These are phyloP conservation scores for Limosa lapponica DNA, from an alignment of 2,797 vertebrate species.

Conservation along the genomic window DNA sequence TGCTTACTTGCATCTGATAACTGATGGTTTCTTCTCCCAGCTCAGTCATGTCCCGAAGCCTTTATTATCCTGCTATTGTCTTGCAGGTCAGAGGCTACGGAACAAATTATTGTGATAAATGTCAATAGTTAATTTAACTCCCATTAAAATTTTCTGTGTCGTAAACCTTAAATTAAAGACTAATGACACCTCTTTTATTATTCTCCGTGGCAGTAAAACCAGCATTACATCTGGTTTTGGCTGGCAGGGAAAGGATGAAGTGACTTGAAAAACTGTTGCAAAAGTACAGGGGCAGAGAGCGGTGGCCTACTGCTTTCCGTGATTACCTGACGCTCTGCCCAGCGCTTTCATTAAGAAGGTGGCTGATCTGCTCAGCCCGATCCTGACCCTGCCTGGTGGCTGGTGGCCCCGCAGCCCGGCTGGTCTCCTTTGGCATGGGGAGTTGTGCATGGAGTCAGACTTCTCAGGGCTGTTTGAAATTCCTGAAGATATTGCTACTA, in stretches of 20 bases:
- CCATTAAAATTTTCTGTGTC: conserved; percentile 61
- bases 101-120: conserved; percentile 61
- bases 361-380: not conserved
- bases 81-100: conserved; percentile 39
- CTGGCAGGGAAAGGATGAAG: conserved; percentile 11
- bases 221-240: conserved; percentile 18
- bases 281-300: not conserved
- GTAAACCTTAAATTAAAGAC: conserved; percentile 61
- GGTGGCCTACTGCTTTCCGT: conserved; percentile 2
- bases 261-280: not conserved
- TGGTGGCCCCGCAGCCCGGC: conserved; percentile 71
- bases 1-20: not conserved
- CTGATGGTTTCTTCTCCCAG: not conserved
- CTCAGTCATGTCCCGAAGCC: not conserved
- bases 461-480: conserved; percentile 30
- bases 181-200: conserved; percentile 31
- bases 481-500: conserved; percentile 10
- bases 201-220: not conserved
- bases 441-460: conserved; percentile 7
- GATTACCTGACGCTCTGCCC: conserved; percentile 35
- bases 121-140: conserved; percentile 64
- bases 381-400: conserved; percentile 36
- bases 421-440: conserved; percentile 41
- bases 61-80: conserved; percentile 12
- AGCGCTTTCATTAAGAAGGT: not conserved